Evolutionary conservation across 2,888 invertebrate species (phyloP), one percentile per base, ranked within the genome.

Genomic region (Dione vanillae): DNA sequence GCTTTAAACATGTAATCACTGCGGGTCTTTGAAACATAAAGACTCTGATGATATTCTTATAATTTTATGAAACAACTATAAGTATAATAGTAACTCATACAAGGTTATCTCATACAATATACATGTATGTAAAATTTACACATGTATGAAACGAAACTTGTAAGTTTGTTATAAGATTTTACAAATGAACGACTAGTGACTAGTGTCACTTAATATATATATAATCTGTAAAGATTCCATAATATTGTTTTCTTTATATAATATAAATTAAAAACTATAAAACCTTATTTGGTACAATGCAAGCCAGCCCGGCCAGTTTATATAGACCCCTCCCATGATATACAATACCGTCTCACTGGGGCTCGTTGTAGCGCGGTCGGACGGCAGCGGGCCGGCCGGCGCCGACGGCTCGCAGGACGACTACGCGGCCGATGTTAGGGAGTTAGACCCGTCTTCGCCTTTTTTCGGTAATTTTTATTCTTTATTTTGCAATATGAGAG

Each of bases 381-480:
- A 93, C 72, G 85, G 92, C 87, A 89, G 92, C 78, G 85, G 85
- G 47, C 77, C 85, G 71, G 87, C 85, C 79, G 85, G 88, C 79
- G 80, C 82, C 51, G 92, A 90, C 72, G 69, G 75, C 75, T 86
- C 90, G 74, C 87, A 88, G 71, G 93, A 93, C 71, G 94, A 94
- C 88, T 91, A 86, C 86, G 90, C 90, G 68, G 88, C 90, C 5
- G 93, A 93, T 79, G 84, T 90, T 86, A 91, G 87, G 84, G 92
- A 92, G 83, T 89, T 93, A 80, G 93, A 94, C 83, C 92, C 93
- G 77, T 83, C 89, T 75, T 92, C 93, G 85, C 92, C 93, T 78
- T 81, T 88, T 80, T 94, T 93, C 84, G 93, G 93, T 94, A 93
- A 92, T 70, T 74, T 49, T 83, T 78, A 78, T n/a, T 79, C 71